Conservation (phyloP, 2,113 vertebrate species). For the Pavo muticus region DNA sequence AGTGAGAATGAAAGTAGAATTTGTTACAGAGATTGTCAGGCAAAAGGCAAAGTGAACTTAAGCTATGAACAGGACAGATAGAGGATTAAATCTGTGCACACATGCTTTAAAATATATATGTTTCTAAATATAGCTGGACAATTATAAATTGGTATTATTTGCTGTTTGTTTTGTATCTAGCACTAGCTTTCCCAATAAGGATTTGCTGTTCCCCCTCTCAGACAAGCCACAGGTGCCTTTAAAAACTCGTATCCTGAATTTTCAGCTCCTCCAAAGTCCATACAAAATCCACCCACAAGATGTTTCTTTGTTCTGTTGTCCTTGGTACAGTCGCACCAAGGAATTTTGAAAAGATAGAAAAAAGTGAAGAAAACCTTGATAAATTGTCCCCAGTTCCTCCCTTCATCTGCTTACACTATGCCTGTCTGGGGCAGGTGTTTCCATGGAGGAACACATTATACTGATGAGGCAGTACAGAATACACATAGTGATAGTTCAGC, state of each 20-base stretch:
- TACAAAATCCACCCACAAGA: background rate
- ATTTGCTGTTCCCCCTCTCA: background rate
- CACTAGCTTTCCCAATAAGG: background rate
- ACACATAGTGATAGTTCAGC: background rate
- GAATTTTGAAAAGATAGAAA: background rate
- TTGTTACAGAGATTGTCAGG: background rate
- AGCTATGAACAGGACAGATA: background rate
- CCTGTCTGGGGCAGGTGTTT: background rate
- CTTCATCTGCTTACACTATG: background rate
- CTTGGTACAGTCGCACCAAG: background rate
- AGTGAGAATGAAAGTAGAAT: background rate
- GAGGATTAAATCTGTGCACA: background rate
- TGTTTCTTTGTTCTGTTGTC: background rate
- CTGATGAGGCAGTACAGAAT: background rate
- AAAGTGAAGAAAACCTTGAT: background rate
- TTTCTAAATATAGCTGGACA: background rate
- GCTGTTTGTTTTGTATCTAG: background rate
- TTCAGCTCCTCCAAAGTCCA: background rate
- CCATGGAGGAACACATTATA: background rate
- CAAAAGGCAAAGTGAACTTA: background rate
- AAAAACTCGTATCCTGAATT: background rate
- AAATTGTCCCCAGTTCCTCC: background rate
- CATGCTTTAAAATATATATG: background rate
- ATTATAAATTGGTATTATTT: background rate
- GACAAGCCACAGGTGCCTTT: background rate